These are phyloP conservation scores for Plagodis pulveraria DNA, from an alignment of 2,888 invertebrate species.

Conservation along the genomic window DNA sequence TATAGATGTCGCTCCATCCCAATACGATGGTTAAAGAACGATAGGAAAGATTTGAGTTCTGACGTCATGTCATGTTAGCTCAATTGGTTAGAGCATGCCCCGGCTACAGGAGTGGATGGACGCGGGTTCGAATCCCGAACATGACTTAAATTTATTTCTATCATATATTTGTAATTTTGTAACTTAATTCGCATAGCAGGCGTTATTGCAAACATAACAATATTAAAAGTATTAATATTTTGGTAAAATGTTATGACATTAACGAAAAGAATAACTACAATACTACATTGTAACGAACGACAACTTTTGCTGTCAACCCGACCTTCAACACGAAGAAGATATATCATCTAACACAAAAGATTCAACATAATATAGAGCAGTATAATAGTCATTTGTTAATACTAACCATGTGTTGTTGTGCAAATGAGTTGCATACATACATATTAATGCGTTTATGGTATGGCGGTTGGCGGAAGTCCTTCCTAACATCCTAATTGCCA, in stretches of 20 bases:
- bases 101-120: too few species aligned
- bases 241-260: constrained; percentile 18
- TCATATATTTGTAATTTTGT: too few species aligned
- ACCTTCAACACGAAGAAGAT: constrained; percentile 34
- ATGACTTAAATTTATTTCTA: too few species aligned
- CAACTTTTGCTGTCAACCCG: constrained; percentile 29
- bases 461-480: constrained; percentile 55
- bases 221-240: too few species aligned
- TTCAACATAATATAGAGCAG: constrained; percentile 26
- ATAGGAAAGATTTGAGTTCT: too few species aligned
- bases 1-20: too few species aligned
- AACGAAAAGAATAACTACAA: constrained; percentile 3
- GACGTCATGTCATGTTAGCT: too few species aligned
- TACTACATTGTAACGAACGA: constrained; percentile 24
- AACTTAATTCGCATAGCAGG: too few species aligned
- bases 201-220: too few species aligned
- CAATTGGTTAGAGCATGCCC: too few species aligned
- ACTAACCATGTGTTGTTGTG: constrained; percentile 29
- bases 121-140: too few species aligned
- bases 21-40: too few species aligned
- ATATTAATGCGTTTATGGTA: constrained; percentile 42
- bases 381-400: constrained; percentile 30
- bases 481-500: constrained; percentile 56
- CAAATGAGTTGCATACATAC: constrained; percentile 41
- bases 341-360: constrained; percentile 33